Evolutionary conservation across 2,113 vertebrate genomes (phyloP), one percentile per base, ranked within the genome.

Genomic region (Limanda limanda): DNA sequence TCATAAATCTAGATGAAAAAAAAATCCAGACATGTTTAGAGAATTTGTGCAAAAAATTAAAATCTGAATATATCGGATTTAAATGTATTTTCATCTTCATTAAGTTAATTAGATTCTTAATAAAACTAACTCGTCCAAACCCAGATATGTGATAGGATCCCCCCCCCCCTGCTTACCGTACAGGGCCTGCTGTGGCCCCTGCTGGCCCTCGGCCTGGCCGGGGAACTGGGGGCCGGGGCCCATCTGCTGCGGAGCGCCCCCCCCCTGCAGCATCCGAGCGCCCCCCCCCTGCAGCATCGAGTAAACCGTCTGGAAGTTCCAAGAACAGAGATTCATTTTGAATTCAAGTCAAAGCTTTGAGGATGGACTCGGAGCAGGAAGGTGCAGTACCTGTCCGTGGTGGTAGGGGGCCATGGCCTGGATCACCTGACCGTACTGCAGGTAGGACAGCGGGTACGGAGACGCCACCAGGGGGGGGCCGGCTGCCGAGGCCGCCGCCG

Each of bases 341-440:
- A 54, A 56, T 14, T 56, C 47, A 18, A 0, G 47, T 18, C 47
- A 18, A 8, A 5, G 54, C 5, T 24, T 10, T 24, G 24, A 21
- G 20, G 48, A 37, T 37, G 8, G 10, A 37, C 4, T 15, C 47
- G 1, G 47, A 15, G 47, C 0, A 5, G 8, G 6, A 9, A 51
- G 0, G 47, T 7, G 0, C 6, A 2, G 6, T 78, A 97, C 96
- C 95, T 96, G 96, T 4, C 95, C 95, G 18, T 94, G 91, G 72
- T 96, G 96, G 86, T 88, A 86, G 0, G 95, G 95, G 0, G 95
- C 90, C 95, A 96, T 94, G 65, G 95, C 92, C 82, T 95, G 95
- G 91, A 97, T 95, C 93, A 97, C 87, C 27, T 96, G 96, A 40
- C 94, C 94, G 73, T 96, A 97, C 81, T 95, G 95, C 86, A 96